Base-by-base conservation (phyloP, 2,113 vertebrate genomes). In the Hucho hucho region DNA sequence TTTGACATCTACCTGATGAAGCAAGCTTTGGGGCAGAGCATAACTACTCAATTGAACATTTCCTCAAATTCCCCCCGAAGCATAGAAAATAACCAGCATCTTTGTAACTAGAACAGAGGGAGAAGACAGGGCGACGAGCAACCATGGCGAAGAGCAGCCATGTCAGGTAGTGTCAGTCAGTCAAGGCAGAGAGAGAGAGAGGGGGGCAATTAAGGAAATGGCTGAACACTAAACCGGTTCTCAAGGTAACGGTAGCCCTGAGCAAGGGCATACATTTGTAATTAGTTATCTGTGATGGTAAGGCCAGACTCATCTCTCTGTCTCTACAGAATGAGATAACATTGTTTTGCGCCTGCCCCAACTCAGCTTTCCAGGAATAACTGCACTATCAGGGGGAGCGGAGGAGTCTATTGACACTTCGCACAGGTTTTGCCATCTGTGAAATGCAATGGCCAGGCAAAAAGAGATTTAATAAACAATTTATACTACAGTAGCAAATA, bases 181-280 rank as follows among this genome's bases (percentile, higher is more conserved):
- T 63, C 63, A 74, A 79, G 82, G 66, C 72, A 73, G 49, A 53
- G 16, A 53, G 49, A 53, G 16, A 53, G 12, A 53, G 49, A 11
- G 65, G 29, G 7, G 49, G 71, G 79, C 91, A 92, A 91, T 94
- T 92, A 92, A 86, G 87, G 86, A 93, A 93, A 93, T 92, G 80
- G 87, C 68, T 87, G 85, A 92, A 93, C 92, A 86, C 90, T 90
- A 93, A 92, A 93, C 92, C 90, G 72, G 81, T 79, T 84, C 80
- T 89, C 72, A 65, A 71, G 78, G 93, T 93, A 93, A 93, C 75
- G 67, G 70, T 87, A 92, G 77, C 83, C 64, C 79, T 28, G 49
- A 53, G 49, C 12, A 53, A 1, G 77, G 63, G 78, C 87, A 92
- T 91, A 83, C 87, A 93, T 92, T 88, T 80, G 87, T 89, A 87